Evolutionary conservation across 2,113 vertebrate genomes (phyloP).

Genomic region (Muscicapa adusta): DNA sequence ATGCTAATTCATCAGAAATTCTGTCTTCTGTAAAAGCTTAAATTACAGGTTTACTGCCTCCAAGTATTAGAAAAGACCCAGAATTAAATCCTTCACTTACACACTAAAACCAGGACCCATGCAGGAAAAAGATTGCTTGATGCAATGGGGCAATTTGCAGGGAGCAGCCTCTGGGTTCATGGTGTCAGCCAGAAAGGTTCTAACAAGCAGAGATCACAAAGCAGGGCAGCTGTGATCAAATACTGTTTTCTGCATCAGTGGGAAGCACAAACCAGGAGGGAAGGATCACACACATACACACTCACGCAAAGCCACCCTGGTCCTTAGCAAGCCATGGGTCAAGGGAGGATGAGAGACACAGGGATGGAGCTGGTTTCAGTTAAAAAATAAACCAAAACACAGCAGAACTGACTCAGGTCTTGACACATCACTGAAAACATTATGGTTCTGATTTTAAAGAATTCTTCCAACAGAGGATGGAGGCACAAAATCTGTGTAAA

Average conservation of each 20-base stretch:
- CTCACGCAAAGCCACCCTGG: neutral
- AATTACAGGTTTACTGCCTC: slow-evolving; percentile 1
- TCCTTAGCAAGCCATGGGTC: neutral
- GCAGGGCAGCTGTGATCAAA: neutral
- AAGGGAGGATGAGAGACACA: neutral
- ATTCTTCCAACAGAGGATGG: neutral
- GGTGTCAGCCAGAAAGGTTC: neutral
- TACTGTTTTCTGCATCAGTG: neutral
- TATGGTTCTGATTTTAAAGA: neutral
- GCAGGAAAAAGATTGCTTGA: neutral
- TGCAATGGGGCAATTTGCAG: neutral
- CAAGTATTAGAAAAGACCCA: neutral
- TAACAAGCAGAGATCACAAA: neutral
- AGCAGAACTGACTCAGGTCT: slow-evolving; percentile 1
- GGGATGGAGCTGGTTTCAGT: neutral
- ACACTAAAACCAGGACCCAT: neutral
- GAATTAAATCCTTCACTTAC: neutral
- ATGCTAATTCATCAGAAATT: neutral
- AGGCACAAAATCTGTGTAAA: neutral
- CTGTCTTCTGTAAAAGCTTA: neutral
- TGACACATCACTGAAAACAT: neutral
- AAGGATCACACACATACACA: neutral
- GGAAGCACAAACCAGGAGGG: neutral
- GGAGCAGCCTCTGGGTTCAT: neutral
- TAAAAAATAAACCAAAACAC: neutral